Evolutionary conservation across 1,140 invertebrate genomes (phyloP).

Genomic region (Ips typographus): DNA sequence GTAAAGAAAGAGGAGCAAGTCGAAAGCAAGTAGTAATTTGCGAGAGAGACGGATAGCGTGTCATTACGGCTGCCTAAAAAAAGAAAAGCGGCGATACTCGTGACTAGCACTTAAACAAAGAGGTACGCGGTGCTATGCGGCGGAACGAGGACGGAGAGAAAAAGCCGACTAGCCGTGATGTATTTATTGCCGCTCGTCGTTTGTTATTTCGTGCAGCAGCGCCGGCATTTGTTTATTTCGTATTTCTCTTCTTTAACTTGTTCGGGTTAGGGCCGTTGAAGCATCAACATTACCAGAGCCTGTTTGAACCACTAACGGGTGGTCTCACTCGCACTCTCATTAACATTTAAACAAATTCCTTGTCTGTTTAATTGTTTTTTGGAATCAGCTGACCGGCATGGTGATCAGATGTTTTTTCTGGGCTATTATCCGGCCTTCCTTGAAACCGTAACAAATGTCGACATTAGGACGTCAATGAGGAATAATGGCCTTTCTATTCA

Average conservation of each 20-base stretch:
- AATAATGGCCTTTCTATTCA: constrained; percentile 30
- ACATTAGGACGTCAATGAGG: constrained; percentile 12
- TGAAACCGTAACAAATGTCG: constrained; percentile 14
- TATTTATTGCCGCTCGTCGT: constrained; percentile 36
- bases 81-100: constrained; percentile 34
- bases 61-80: constrained; percentile 32
- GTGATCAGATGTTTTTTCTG: neutral
- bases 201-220: constrained; percentile 36
- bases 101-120: constrained; percentile 37
- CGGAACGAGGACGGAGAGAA: constrained; percentile 28
- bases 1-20: constrained; percentile 32
- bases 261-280: too few species aligned
- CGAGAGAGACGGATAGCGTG: constrained; percentile 36
- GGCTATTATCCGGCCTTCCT: neutral
- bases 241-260: neutral
- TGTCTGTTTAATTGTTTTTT: neutral
- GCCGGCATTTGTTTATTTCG: constrained; percentile 38
- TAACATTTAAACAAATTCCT: neutral
- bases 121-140: constrained; percentile 31
- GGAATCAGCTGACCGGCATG: too few species aligned
- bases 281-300: neutral
- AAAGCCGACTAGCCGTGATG: constrained; percentile 20
- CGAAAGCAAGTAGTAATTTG: constrained; percentile 36
- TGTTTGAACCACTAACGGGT: neutral
- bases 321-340: neutral